phyloP scores from a whole-genome alignment of 2,797 vertebrate species.

The Pseudochaenichthys georgianus region DNA sequence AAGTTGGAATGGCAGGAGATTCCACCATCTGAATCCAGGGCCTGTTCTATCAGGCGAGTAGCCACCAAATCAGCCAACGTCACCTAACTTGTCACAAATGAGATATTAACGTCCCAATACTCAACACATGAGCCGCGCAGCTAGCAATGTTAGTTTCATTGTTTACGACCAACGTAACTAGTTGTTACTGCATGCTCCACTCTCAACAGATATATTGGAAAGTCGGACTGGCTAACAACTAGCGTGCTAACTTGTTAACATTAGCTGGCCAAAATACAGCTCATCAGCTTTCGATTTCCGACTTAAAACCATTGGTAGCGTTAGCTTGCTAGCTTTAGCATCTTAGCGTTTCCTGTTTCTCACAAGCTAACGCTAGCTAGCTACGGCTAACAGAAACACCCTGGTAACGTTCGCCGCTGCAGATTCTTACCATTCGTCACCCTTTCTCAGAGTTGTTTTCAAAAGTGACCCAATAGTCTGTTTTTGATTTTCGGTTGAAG shows the following conservation, averaged over 20 bases:
- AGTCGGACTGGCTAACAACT: conserved; percentile 26
- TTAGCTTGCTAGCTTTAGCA: conserved; percentile 60
- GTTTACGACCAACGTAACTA: not conserved
- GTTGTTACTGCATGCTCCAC: not conserved
- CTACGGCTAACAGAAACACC: conserved; percentile 18
- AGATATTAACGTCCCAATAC: not conserved
- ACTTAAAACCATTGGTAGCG: conserved; percentile 1
- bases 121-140: not conserved
- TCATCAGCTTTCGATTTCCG: conserved; percentile 54
- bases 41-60: conserved; percentile 55
- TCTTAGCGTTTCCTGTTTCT: conserved; percentile 72
- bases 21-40: conserved; percentile 39
- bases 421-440: conserved; percentile 86
- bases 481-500: conserved; percentile 87
- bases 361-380: conserved; percentile 43
- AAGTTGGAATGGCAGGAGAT: conserved; percentile 37
- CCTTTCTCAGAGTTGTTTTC: conserved; percentile 85
- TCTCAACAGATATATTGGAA: not conserved
- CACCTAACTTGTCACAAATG: conserved; percentile 40
- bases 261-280: conserved; percentile 48
- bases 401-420: not conserved
- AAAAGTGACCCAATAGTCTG: conserved; percentile 85
- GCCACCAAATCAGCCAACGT: conserved; percentile 39
- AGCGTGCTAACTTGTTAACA: conserved; percentile 55
- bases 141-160: not conserved